These are phyloP conservation scores for Lepus townsendii DNA, from an alignment of 2,797 vertebrate species.

Conservation along the genomic window DNA sequence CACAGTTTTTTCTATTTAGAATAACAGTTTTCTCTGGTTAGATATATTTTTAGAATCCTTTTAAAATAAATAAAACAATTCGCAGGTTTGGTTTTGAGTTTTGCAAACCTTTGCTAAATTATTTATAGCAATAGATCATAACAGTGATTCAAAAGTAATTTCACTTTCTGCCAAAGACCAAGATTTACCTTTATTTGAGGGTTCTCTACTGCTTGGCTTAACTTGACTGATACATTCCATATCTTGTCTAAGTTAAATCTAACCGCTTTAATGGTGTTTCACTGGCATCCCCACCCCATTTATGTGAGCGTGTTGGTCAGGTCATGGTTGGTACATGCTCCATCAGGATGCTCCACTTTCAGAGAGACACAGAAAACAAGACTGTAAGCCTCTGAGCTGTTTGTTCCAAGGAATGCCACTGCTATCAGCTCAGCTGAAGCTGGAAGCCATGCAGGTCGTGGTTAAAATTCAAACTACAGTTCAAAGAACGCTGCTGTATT, in stretches of 20 bases:
- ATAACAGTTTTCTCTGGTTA: slow-evolving; percentile 37
- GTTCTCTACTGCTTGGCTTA: slow-evolving; percentile 17
- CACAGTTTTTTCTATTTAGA: neutral
- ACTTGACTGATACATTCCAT: neutral
- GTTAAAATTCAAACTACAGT: slow-evolving; percentile 6
- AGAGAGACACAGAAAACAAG: neutral
- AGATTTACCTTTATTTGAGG: neutral
- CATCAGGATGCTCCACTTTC: neutral
- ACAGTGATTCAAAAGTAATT: neutral
- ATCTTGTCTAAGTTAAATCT: slow-evolving; percentile 55
- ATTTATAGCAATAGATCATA: slow-evolving; percentile 6
- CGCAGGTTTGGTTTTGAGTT: neutral
- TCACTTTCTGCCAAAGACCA: neutral
- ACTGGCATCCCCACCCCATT: neutral
- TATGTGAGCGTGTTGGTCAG: neutral
- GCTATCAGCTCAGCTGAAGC: neutral
- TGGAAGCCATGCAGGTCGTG: neutral
- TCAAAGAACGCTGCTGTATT: neutral
- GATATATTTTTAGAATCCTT: slow-evolving; percentile 30
- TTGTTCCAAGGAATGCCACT: neutral
- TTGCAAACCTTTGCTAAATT: slow-evolving; percentile 16
- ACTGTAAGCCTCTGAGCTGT: no score
- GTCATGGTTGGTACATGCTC: slow-evolving; percentile 24
- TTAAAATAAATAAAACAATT: slow-evolving; percentile 56
- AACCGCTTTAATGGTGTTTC: slow-evolving; percentile 18